These are phyloP conservation scores for Macrotus californicus DNA, from an alignment of 2,113 vertebrate species.

Conservation along the genomic window DNA sequence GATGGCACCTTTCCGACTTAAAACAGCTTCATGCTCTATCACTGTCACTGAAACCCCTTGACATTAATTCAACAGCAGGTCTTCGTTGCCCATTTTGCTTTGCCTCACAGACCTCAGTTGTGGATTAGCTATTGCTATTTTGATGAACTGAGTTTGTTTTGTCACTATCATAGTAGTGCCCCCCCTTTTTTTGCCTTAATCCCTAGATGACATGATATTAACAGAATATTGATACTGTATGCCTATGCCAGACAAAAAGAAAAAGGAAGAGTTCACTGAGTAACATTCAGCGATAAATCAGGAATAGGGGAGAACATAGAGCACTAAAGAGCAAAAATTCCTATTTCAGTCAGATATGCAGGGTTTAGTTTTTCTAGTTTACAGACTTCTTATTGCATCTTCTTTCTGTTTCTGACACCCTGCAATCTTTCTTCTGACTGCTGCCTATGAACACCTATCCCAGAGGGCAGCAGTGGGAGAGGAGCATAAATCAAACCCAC, in stretches of 20 bases:
- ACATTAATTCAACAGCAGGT: not conserved
- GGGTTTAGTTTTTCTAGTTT: not conserved
- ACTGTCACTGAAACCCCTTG: not conserved
- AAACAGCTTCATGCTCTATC: not conserved
- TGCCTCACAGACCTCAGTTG: not conserved
- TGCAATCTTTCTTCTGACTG: not conserved
- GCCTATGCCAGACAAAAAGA: not conserved
- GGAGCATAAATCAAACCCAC: not conserved
- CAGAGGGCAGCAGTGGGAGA: not conserved
- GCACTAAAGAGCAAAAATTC: not conserved
- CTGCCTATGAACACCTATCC: not conserved
- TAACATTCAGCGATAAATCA: not conserved
- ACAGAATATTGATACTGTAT: not conserved
- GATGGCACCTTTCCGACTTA: not conserved
- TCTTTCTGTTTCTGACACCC: not conserved
- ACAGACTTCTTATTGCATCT: not conserved
- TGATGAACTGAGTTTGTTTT: not conserved
- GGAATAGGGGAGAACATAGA: not conserved
- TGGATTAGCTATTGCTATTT: not conserved
- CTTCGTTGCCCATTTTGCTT: not conserved
- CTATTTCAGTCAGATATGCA: not conserved
- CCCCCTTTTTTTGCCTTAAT: not conserved
- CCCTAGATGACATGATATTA: not conserved
- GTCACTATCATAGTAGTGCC: not conserved
- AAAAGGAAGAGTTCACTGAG: not conserved